Evolutionary conservation across 2,888 invertebrate genomes (phyloP).

Genomic region (Lasioglossum pauxillum): DNA sequence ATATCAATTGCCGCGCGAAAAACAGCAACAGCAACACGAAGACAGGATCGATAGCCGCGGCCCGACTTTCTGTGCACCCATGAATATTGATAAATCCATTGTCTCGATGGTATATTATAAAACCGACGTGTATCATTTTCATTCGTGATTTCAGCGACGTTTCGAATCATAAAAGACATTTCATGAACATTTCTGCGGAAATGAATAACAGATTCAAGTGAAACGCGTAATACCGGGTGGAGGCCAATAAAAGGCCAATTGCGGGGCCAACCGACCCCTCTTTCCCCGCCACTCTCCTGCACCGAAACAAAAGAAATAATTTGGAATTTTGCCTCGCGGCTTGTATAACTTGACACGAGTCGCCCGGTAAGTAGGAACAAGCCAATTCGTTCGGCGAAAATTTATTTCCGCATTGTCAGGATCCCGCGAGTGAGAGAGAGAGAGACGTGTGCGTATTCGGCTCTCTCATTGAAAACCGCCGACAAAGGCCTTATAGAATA

Average conservation of each 20-base stretch:
- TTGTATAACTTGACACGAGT: constrained; percentile 25
- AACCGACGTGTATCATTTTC: constrained; percentile 2
- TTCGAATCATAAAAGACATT: constrained; percentile 27
- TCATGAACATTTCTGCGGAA: constrained; percentile 12
- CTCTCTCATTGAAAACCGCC: constrained; percentile 16
- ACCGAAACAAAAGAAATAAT: constrained; percentile 31
- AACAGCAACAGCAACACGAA: not conserved
- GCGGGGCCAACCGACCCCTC: not conserved
- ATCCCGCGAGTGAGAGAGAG: not conserved
- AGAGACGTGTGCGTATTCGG: not conserved
- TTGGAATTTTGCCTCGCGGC: constrained; percentile 22
- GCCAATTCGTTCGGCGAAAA: constrained; percentile 10
- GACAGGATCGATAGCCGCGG: not conserved
- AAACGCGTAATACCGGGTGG: constrained; percentile 5
- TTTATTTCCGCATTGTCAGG: constrained; percentile 31
- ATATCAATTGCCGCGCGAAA: not conserved
- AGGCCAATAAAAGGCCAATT: constrained; percentile 14
- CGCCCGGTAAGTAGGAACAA: constrained; percentile 19
- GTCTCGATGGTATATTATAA: constrained; percentile 1
- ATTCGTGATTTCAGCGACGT: not conserved
- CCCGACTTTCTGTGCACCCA: not conserved
- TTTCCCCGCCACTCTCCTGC: no score
- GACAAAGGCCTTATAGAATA: constrained; percentile 19
- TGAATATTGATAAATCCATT: constrained; percentile 14
- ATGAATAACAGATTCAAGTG: constrained; percentile 23